Base-by-base conservation (phyloP, 2,888 invertebrate species). In the Rhorus exstirpatorius region DNA sequence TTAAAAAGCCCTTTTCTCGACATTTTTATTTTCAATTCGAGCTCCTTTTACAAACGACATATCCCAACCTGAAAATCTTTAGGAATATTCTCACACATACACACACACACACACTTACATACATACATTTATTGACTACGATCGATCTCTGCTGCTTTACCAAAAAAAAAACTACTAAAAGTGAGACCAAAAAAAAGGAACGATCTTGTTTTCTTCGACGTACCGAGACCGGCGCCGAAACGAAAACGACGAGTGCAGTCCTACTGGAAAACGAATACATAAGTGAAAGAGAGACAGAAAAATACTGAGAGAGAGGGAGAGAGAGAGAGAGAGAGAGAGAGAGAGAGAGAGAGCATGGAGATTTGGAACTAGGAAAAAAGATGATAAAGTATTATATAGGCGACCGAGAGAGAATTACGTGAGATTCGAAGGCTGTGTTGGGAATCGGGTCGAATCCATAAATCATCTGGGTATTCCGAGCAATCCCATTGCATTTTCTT, bases 401-500 rank as follows among this genome's bases (percentile, higher is more conserved):
- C 24, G 72, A 49, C 35, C 0, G n/a, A 31, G 21, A 26, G 46
- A 77, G 53, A 46, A 53, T 17, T 21, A 38, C 49, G 60, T 60
- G 68, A 79, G 67, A 79, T 63, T 80, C 79, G 79, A 80, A 80
- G 75, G 65, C 44, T 72, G 83, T 67, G 68, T 61, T 71, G 58
- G 68, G 82, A 84, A 83, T 85, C 83, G 60, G 83, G 84, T 80
- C 82, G 70, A 83, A 84, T 77, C 80, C 79, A 83, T 85, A 85
- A 86, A 82, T 86, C 83, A 71, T 55, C 24, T 4, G 75, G 68
- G 58, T 68, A 79, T 68, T 75, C 53, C 75, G 35, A 53, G 26
- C 61, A 46, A 61, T 70, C 38, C 41, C 61, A 63, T 53, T 63
- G 51, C 74, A 21, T 67, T 72, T 31, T 44, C 63, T 46, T 60